phyloP scores from a whole-genome alignment of 2,888 invertebrate species.

The Eristalis tenax region DNA sequence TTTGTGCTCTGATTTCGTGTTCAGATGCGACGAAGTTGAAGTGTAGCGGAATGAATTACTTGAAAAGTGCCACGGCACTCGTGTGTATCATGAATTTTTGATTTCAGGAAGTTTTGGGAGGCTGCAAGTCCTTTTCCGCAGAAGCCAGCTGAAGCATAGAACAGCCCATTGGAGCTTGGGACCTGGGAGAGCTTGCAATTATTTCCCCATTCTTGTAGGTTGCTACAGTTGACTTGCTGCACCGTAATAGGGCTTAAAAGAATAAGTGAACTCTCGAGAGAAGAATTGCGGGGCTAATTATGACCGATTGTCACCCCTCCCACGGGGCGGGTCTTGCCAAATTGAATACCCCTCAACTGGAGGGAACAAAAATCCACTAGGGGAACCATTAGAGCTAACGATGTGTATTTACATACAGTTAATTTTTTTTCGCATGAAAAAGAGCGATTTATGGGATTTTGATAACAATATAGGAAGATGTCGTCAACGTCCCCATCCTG shows the following conservation, averaged over 20 bases:
- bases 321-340: not conserved
- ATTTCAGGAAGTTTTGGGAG: constrained; percentile 41
- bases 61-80: constrained; percentile 28
- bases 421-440: not conserved
- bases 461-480: no score
- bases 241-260: not conserved
- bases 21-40: constrained; percentile 34
- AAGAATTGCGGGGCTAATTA: not conserved
- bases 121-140: not conserved
- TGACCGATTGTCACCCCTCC: not conserved
- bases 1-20: constrained; percentile 33
- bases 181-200: not conserved
- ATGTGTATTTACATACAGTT: not conserved
- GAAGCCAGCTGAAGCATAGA: not conserved
- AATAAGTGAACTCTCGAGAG: not conserved
- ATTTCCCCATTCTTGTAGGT: not conserved
- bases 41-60: constrained; percentile 56
- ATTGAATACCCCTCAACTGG: not conserved
- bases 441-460: no score
- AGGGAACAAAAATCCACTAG: not conserved
- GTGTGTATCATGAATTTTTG: constrained; percentile 34
- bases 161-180: not conserved
- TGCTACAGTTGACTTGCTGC: not conserved
- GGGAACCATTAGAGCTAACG: not conserved
- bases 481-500: no score